Evolutionary conservation across 2,113 vertebrate species (phyloP), one percentile per base, ranked within the genome.

Genomic region (Etheostoma cragini): DNA sequence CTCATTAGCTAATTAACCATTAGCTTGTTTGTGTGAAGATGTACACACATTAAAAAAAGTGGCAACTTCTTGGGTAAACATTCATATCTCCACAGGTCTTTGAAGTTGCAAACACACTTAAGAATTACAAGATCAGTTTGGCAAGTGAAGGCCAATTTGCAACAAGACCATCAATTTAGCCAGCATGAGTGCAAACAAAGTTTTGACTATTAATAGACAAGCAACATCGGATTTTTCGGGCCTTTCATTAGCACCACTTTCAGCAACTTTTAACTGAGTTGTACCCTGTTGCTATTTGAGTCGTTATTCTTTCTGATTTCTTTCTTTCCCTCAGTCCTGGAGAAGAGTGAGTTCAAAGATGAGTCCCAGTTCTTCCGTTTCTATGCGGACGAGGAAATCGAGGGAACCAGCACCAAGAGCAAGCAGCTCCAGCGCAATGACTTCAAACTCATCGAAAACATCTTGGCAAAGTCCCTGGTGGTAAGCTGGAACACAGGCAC

Each of bases 281-380:
- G 24, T 58, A 22, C 67, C 8, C 8, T 14, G 26, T 14, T 67
- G 46, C n/a, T 53, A 0, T 57, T 74, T 54, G 33, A 54, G 22
- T 66, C 22, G 12, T 57, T 73, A 19, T 77, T 10, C 17, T 54
- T 50, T 72, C 58, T 86, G n/a, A 71, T 63, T 49, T 58, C n/a
- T 57, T 83, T 50, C 74, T 16, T n/a, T 12, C 26, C 30, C 57
- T 72, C 83, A 99, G 98, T 99, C 76, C 90, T 99, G 87, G 98
- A 99, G 94, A 99, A 98, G 92, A 99, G 97, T 1, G 98, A 99
- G 90, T 99, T 99, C 91, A 99, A 97, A 93, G 98, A 99, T 3
- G 98, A 99, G 72, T 98, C 98, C 5, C 97, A 98, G 57, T 99
- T 97, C 90, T 99, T 99, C 94, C 98, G 98, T 52, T 99, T 99